Conservation (phyloP, 2,113 vertebrate genomes). For the Hucho hucho region DNA sequence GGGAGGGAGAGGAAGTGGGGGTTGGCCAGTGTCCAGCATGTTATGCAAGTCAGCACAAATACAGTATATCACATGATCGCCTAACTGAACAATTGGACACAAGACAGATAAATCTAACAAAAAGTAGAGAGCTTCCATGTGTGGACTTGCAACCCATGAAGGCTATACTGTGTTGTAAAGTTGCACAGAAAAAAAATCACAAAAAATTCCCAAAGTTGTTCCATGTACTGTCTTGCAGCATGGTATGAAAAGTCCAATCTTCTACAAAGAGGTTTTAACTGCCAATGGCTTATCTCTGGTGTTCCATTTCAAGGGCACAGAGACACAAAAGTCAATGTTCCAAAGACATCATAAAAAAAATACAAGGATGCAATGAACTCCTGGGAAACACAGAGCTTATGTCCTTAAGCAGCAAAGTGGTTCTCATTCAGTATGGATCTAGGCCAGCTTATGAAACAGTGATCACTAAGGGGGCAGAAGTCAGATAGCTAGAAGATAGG, state of each 20-base stretch:
- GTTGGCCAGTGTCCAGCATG: constrained; percentile 11
- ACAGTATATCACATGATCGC: neutral
- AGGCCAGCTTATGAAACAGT: neutral
- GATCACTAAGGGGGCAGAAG: neutral
- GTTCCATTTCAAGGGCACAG: neutral
- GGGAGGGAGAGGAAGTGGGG: constrained; percentile 34
- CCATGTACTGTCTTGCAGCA: too few species aligned
- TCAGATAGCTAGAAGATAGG: neutral
- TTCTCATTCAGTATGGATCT: neutral
- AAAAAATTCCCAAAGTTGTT: too few species aligned
- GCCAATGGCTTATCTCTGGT: neutral
- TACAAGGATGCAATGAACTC: neutral
- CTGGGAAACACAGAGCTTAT: neutral
- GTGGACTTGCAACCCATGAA: neutral
- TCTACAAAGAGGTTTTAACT: neutral
- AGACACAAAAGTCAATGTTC: neutral
- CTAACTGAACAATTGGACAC: neutral
- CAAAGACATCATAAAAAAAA: neutral
- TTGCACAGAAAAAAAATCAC: too few species aligned
- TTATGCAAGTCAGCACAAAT: neutral
- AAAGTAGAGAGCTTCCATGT: neutral
- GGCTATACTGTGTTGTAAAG: neutral
- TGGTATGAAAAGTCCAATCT: neutral
- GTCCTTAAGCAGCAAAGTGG: neutral
- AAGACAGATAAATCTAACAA: neutral